Conservation (phyloP, 2,113 vertebrate genomes). For the Phainopepla nitens region DNA sequence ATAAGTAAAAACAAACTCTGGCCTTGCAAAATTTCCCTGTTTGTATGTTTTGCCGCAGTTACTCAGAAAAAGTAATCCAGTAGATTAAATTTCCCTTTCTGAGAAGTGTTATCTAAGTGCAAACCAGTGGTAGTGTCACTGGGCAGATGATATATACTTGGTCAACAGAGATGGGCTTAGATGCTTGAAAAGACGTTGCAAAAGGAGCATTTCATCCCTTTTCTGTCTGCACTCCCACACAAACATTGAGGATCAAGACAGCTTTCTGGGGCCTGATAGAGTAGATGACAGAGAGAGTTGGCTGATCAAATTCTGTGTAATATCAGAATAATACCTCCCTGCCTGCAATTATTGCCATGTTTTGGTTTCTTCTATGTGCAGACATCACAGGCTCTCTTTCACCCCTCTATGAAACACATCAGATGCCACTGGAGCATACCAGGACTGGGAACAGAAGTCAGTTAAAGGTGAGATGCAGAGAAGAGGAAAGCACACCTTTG, state of each 20-base stretch:
- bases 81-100: constrained; percentile 18
- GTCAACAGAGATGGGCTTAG: background rate
- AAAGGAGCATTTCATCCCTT: background rate
- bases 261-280: background rate
- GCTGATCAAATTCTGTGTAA: background rate
- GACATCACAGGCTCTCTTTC: background rate
- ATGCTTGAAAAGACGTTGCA: background rate
- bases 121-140: background rate
- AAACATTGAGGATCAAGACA: background rate
- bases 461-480: background rate
- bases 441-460: background rate
- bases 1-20: background rate
- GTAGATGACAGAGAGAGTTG: background rate
- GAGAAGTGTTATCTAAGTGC: background rate
- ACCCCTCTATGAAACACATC: background rate
- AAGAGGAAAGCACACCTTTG: background rate
- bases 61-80: background rate
- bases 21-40: background rate
- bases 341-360: background rate
- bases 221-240: background rate
- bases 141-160: background rate
- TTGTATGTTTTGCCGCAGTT: background rate
- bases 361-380: background rate
- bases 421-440: background rate
- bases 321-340: background rate